Base-by-base conservation (phyloP, 2,113 vertebrate genomes). In the Sigmodon hispidus region DNA sequence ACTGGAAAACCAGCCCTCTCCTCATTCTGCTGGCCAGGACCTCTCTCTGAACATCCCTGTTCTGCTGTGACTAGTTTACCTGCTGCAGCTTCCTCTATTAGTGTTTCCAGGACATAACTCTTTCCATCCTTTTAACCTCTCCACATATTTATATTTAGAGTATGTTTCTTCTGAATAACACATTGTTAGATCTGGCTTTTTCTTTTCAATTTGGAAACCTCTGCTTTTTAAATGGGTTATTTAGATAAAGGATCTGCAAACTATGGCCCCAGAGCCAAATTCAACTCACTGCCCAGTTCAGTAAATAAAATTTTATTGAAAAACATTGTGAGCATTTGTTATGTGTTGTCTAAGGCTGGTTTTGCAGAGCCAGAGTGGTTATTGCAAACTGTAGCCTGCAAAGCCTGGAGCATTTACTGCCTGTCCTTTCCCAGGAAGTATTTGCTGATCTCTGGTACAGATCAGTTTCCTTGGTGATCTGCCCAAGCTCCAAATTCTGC, bases 191-290 rank as follows among this genome's bases (percentile, higher is more conserved):
- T 75, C 93, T 48, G n/a, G 6, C 16, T 59, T 70, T 55, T 59
- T 45, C 50, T 52, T 59, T n/a, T 61, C 70, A 79, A 11, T 80
- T 59, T 73, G 52, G 57, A 57, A 75, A 17, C 70, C 48, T 92
- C 79, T 80, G 57, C 45, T 72, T 94, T 94, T 92, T 73, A 69
- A 94, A n/a, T 40, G n/a, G 40, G 76, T 4, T 59, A 10, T 85
- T 93, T 80, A 91, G 69, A 92, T 36, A 59, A 94, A 52, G 10
- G 8, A 69, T 67, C 59, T 65, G n/a, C 21, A 65, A 31, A 92
- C 21, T 16, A 6, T 61, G 26, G 50, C 43, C 63, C 15, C 45
- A 13, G 70, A 69, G 80, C 61, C 80, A 80, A 55, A 26, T 52
- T 50, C 52, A 79, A 1, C 73, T 79, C 55, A 4, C 34, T 22